Conservation (phyloP, 2,797 vertebrate species). For the Gallinago stenura region DNA sequence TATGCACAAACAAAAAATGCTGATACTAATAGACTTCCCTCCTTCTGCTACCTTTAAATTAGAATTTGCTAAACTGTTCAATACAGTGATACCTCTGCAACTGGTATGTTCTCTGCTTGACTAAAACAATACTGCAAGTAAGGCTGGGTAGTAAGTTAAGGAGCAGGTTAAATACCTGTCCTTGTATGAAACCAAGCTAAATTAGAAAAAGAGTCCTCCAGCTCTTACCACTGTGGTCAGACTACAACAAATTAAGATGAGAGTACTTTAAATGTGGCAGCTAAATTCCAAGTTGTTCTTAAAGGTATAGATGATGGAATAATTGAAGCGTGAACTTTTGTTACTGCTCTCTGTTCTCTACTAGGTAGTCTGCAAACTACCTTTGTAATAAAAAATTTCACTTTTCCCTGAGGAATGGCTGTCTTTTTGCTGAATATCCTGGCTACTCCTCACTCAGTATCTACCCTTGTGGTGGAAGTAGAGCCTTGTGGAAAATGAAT, state of each 20-base stretch:
- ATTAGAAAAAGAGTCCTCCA: rapidly evolving
- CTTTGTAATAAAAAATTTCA: neutral
- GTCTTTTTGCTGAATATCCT: neutral
- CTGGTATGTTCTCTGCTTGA: neutral
- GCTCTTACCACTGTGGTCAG: neutral
- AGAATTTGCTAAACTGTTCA: neutral
- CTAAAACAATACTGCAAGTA: neutral
- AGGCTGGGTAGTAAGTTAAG: neutral
- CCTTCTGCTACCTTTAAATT: neutral
- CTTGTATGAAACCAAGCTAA: neutral
- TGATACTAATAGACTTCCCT: neutral
- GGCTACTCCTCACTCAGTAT: neutral
- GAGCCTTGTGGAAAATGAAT: neutral
- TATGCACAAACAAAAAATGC: neutral
- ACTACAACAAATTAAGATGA: neutral
- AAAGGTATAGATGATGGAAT: neutral
- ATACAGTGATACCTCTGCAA: neutral
- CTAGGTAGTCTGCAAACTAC: neutral
- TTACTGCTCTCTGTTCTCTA: neutral
- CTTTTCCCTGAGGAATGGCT: neutral
- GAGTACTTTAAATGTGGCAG: neutral
- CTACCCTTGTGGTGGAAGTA: neutral
- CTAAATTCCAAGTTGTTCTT: neutral
- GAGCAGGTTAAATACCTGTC: neutral
- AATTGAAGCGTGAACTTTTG: neutral